Percentiles rank a stretch among this genome's conserved stretches.
Conservation (phyloP, 23 tunicate species). For the Pegea sp. region DNA sequence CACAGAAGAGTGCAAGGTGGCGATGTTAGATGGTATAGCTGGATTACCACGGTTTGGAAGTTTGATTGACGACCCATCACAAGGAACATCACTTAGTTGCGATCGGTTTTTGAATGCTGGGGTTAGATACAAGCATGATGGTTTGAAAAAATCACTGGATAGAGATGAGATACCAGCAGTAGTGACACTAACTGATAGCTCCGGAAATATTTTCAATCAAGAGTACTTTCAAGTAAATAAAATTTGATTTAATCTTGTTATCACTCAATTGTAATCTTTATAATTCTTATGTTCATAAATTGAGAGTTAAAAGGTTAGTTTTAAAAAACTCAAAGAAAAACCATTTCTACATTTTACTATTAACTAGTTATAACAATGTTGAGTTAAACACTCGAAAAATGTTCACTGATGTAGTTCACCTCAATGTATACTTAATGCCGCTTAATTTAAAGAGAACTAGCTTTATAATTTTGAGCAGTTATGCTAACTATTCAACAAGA, state of each 20-base stretch:
- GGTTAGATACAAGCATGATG: slow-evolving; percentile 60
- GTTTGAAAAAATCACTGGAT: slow-evolving; percentile 57
- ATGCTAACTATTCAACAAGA: no score
- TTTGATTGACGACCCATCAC: slow-evolving; percentile 50
- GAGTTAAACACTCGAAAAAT: no score
- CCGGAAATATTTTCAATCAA: slow-evolving; percentile 44
- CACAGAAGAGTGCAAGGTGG: slow-evolving; percentile 51
- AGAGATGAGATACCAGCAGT: slow-evolving; percentile 82
- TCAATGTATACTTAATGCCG: no score
- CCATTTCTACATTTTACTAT: no score
- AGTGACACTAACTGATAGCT: slow-evolving; percentile 49
- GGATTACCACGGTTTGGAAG: slow-evolving; percentile 74
- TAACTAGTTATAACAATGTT: no score
- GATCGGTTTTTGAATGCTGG: slow-evolving; percentile 61
- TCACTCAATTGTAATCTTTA: not conserved
- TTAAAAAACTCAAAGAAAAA: no score
- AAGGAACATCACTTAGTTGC: slow-evolving; percentile 53
- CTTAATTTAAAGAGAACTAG: no score
- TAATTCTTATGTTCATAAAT: not conserved
- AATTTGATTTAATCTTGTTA: not conserved
- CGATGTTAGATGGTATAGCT: slow-evolving; percentile 36
- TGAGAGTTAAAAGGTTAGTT: no score
- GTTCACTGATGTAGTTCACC: no score
- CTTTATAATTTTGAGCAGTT: no score
- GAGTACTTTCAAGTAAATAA: slow-evolving; percentile 67